Percentiles rank a stretch among this genome's conserved stretches.
These are phyloP conservation scores for Catharus minimus DNA, from an alignment of 2,113 vertebrate genomes.

Conservation along the genomic window DNA sequence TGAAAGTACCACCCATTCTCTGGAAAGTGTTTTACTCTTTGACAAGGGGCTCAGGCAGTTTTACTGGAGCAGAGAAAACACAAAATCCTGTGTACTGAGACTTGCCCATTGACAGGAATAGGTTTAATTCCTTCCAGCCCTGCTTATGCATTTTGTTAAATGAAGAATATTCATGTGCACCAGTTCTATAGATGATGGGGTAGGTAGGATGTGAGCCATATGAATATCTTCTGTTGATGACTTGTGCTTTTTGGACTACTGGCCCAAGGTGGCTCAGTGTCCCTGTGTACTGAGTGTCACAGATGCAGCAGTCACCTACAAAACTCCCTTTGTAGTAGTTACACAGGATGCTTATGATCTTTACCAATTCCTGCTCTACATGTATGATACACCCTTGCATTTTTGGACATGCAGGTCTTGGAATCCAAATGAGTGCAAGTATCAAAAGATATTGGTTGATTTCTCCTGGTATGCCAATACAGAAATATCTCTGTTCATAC, in stretches of 20 bases:
- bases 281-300: neutral
- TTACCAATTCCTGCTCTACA: neutral
- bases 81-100: neutral
- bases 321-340: neutral
- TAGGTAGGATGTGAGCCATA: neutral
- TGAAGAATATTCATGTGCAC: neutral
- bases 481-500: constrained; percentile 4
- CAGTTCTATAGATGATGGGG: neutral
- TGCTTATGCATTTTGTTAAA: neutral
- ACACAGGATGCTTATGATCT: neutral
- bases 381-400: neutral
- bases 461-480: neutral
- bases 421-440: neutral
- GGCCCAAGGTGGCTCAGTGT: neutral
- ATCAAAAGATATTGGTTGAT: constrained; percentile 61
- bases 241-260: neutral
- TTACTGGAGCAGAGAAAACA: neutral
- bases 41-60: neutral
- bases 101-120: neutral
- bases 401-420: neutral
- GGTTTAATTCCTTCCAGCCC: neutral
- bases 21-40: neutral
- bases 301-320: neutral
- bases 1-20: neutral
- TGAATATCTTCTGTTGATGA: neutral